These are phyloP conservation scores for Melieria picta DNA, from an alignment of 2,888 invertebrate species.

Conservation along the genomic window DNA sequence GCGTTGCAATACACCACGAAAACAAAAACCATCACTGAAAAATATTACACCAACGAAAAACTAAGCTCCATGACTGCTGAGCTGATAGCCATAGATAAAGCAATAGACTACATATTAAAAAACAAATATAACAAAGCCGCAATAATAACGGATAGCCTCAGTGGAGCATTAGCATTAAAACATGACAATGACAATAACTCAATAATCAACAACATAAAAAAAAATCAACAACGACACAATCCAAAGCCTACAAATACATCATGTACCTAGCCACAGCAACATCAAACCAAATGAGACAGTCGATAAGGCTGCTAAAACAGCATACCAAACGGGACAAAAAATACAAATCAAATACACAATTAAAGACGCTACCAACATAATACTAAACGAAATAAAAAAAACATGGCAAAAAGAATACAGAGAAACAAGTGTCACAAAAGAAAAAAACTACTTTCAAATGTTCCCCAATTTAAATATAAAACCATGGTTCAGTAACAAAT, in stretches of 20 bases:
- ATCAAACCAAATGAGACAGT: conserved; percentile 12
- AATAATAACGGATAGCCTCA: conserved; percentile 19
- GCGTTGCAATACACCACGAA: conserved; percentile 1
- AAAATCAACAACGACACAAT: neutral
- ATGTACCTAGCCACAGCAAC: conserved; percentile 15
- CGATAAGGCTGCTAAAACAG: conserved; percentile 19
- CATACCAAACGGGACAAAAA: neutral
- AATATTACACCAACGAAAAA: neutral
- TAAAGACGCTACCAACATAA: too few relatives aligned
- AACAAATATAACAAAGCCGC: neutral
- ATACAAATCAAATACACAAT: neutral
- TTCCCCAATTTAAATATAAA: too few relatives aligned
- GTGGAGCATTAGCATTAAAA: conserved; percentile 8
- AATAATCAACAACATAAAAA: neutral
- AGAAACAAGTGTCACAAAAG: too few relatives aligned
- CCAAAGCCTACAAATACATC: conserved; percentile 12
- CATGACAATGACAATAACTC: conserved; percentile 1
- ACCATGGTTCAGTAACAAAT: too few relatives aligned
- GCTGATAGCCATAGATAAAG: too few relatives aligned
- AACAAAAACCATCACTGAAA: neutral
- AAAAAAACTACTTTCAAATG: too few relatives aligned
- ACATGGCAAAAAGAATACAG: too few relatives aligned
- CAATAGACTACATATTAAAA: conserved; percentile 14
- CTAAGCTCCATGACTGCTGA: conserved; percentile 12
- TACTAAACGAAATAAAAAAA: too few relatives aligned